A percentile compares a stretch with the other conserved stretches of the same genome.
phyloP scores from a whole-genome alignment of 2,888 invertebrate species.

The Polyploca ridens region DNA sequence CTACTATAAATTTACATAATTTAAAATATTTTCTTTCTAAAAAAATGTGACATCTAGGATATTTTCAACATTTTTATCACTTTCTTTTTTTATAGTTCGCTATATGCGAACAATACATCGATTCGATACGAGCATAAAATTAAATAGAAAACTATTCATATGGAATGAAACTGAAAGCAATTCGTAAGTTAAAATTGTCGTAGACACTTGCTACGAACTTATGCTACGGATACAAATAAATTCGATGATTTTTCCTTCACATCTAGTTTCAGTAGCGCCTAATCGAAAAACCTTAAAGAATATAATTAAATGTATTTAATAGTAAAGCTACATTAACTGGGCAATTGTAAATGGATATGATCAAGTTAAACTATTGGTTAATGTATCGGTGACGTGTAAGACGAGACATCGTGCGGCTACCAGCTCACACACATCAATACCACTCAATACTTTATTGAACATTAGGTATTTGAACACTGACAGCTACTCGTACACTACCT shows the following conservation, averaged over 20 bases:
- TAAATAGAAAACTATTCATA: not conserved
- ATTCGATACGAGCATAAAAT: not conserved
- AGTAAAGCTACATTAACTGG: constrained; percentile 65
- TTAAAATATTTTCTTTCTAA: no score
- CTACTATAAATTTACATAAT: no score
- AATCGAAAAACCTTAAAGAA: not conserved
- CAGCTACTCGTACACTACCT: constrained; percentile 2
- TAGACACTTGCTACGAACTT: not conserved
- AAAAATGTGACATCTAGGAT: constrained; percentile 11
- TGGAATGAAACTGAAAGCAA: not conserved
- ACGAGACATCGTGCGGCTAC: constrained; percentile 66
- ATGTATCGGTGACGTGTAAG: constrained; percentile 77
- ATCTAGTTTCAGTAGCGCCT: not conserved
- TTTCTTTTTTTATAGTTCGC: not conserved
- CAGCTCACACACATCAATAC: constrained; percentile 56
- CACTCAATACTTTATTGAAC: constrained; percentile 29
- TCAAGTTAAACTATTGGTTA: constrained; percentile 81
- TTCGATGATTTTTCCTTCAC: not conserved
- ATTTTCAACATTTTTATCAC: not conserved
- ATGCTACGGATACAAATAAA: not conserved
- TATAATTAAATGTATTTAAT: constrained; percentile 13
- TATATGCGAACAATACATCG: not conserved
- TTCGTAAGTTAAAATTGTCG: not conserved
- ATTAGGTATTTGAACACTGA: constrained; percentile 34
- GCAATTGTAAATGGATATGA: constrained; percentile 72